Evolutionary conservation across 2,113 vertebrate species (phyloP).

Genomic region (Megaceryle maxima): DNA sequence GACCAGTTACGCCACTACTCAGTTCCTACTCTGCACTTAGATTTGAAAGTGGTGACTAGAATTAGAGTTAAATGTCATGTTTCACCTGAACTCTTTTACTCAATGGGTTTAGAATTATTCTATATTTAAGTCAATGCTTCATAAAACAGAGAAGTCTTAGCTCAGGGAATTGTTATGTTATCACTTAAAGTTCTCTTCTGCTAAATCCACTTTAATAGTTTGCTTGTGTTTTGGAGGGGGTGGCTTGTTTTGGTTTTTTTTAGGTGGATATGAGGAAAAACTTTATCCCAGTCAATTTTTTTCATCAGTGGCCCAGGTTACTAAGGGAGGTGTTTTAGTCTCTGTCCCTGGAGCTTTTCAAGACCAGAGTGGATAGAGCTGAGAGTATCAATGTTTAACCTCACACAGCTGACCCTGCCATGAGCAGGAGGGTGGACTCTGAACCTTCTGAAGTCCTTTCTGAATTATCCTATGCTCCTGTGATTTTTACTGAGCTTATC

Average conservation of each 20-base stretch:
- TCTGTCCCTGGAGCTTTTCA: background rate
- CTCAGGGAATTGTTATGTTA: background rate
- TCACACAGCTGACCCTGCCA: background rate
- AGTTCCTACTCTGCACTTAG: background rate
- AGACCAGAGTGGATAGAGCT: background rate
- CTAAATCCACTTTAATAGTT: background rate
- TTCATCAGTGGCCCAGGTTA: background rate
- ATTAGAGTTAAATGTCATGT: background rate
- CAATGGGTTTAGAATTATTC: background rate
- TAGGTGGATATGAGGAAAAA: background rate
- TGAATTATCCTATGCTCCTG: background rate
- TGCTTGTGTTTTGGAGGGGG: background rate
- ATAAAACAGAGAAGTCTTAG: background rate
- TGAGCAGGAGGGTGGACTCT: background rate
- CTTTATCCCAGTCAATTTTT: background rate
- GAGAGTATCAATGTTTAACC: background rate
- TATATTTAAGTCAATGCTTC: background rate
- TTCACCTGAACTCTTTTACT: background rate
- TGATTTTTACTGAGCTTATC: background rate
- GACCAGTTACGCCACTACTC: background rate
- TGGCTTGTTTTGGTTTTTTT: background rate
- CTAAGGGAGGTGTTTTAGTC: background rate
- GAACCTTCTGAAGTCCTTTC: background rate
- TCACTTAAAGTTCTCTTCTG: background rate
- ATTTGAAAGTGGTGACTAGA: background rate